phyloP scores from a whole-genome alignment of 2,797 vertebrate genomes.

The Tokudaia tokunoshimensis region DNA sequence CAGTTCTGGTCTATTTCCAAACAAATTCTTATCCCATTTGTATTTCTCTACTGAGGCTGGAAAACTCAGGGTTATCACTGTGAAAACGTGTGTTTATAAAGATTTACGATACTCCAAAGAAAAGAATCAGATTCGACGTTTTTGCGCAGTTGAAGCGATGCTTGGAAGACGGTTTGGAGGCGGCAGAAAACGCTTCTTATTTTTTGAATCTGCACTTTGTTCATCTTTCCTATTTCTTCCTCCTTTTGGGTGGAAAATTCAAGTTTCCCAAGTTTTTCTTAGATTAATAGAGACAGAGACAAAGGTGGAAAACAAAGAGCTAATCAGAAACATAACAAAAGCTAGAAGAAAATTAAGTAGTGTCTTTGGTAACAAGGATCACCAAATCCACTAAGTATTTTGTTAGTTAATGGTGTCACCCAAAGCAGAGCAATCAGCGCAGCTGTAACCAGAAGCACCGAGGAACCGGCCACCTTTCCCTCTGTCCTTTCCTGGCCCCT shows the following conservation, averaged over 20 bases:
- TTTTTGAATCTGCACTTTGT: neutral
- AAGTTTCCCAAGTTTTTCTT: constrained; percentile 45
- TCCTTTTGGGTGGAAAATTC: constrained; percentile 38
- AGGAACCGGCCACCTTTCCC: neutral
- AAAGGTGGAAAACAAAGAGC: neutral
- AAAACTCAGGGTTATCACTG: constrained; percentile 34
- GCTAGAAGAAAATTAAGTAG: neutral
- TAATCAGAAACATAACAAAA: neutral
- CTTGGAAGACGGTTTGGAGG: constrained; percentile 5
- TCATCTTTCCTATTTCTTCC: constrained; percentile 34
- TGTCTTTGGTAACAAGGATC: constrained; percentile 7
- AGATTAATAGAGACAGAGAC: constrained; percentile 9
- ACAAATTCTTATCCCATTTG: neutral
- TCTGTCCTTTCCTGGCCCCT: neutral
- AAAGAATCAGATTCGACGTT: constrained; percentile 56
- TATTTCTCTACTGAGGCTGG: constrained; percentile 4
- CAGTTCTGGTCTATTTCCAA: constrained; percentile 31
- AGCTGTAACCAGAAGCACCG: neutral
- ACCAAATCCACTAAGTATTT: constrained; percentile 1
- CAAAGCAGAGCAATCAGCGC: neutral
- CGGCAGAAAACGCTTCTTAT: neutral
- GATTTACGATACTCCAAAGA: constrained; percentile 18
- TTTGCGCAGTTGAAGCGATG: neutral
- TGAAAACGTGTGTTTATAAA: constrained; percentile 64
- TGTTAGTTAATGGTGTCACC: neutral